phyloP scores from a whole-genome alignment of 2,888 invertebrate genomes.

The Lucinisca nassula region DNA sequence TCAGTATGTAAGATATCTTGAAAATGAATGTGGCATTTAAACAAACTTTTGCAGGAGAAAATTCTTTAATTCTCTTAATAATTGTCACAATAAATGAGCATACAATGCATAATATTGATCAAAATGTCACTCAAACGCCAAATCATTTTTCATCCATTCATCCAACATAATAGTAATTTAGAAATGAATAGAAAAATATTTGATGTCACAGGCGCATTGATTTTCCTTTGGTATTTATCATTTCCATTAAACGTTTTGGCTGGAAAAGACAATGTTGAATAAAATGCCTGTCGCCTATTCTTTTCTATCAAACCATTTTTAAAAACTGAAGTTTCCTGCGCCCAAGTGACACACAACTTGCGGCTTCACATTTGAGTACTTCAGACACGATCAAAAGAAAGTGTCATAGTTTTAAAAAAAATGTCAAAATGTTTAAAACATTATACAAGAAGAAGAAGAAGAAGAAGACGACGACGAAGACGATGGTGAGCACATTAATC shows the following conservation, averaged over 20 bases:
- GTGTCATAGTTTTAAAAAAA: neutral
- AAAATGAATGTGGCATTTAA: slow-evolving; percentile 16
- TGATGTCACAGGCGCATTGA: slow-evolving; percentile 42
- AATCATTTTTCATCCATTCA: slow-evolving; percentile 44
- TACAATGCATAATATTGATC: slow-evolving; percentile 41
- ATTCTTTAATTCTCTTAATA: slow-evolving; percentile 56
- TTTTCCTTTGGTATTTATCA: slow-evolving; percentile 43
- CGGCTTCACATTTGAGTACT: neutral
- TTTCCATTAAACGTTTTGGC: slow-evolving; percentile 13
- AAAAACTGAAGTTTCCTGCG: no score
- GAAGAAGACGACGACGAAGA: no score
- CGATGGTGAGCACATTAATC: no score
- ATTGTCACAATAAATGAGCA: slow-evolving; percentile 70
- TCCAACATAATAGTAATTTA: slow-evolving; percentile 51
- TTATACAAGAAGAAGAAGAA: no score
- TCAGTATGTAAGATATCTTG: no score
- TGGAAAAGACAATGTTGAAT: slow-evolving; percentile 11
- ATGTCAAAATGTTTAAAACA: neutral
- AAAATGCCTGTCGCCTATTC: slow-evolving; percentile 16
- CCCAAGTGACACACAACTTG: neutral
- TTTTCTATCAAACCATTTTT: neutral
- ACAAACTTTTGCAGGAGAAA: neutral
- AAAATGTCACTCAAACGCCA: slow-evolving; percentile 37
- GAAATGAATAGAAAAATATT: slow-evolving; percentile 45
- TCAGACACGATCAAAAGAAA: neutral